Evolutionary conservation across 2,113 vertebrate species (phyloP).

Genomic region (Phrynosoma platyrhinos): DNA sequence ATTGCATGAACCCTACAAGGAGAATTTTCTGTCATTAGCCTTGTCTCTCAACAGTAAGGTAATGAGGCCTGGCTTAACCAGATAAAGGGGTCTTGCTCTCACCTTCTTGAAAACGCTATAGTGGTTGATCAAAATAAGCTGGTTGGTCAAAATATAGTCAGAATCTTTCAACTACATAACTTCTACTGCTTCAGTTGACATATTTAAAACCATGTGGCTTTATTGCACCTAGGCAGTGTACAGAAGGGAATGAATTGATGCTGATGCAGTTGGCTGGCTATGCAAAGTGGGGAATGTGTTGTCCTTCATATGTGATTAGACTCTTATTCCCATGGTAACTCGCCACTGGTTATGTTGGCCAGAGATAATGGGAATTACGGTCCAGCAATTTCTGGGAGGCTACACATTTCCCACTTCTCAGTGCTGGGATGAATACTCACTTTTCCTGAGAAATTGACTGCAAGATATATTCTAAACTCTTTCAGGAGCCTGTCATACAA

Average conservation of each 20-base stretch:
- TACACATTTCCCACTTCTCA: no score
- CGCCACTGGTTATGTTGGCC: no score
- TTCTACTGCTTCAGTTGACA: fast-evolving
- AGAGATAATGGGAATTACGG: no score
- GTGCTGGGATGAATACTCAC: no score
- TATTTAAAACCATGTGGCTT: not conserved
- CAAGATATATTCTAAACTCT: not conserved
- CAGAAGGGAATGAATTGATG: not conserved
- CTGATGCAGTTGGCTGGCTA: not conserved
- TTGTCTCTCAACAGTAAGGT: constrained; percentile 2
- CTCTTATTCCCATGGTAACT: no score
- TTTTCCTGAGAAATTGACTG: fast-evolving
- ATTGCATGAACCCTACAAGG: not conserved
- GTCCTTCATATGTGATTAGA: no score
- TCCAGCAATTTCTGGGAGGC: no score
- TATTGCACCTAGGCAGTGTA: not conserved
- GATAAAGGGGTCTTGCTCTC: not conserved
- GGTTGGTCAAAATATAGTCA: constrained; percentile 13
- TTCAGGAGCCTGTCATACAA: fast-evolving
- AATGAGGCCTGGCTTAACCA: not conserved
- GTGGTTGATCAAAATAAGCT: not conserved
- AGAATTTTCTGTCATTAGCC: not conserved
- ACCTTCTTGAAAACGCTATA: not conserved
- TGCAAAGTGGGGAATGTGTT: not conserved
- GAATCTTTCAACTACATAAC: not conserved